Conservation (phyloP, 2,113 vertebrate genomes). For the Limnothrissa miodon region DNA sequence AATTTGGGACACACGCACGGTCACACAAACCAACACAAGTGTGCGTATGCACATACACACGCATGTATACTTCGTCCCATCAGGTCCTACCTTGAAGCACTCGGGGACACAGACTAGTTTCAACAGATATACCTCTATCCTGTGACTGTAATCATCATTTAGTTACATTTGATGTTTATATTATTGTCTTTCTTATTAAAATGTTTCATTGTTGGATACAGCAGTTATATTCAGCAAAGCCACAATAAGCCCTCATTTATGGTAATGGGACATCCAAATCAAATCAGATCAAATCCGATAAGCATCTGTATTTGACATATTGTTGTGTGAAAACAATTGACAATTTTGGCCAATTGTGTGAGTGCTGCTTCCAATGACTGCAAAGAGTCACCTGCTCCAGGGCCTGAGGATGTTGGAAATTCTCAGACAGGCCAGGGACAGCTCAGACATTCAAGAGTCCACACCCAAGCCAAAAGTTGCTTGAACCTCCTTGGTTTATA, state of each 20-base stretch:
- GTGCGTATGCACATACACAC: neutral
- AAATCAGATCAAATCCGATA: neutral
- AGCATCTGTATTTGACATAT: neutral
- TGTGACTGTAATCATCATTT: neutral
- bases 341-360: neutral
- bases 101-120: neutral
- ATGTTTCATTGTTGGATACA: too few species aligned
- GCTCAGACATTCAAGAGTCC: neutral
- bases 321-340: conserved; percentile 10
- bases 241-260: neutral
- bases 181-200: too few species aligned
- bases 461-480: neutral
- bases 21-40: neutral
- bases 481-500: too few species aligned
- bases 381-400: neutral
- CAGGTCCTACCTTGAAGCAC: neutral
- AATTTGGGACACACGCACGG: conserved; percentile 7
- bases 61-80: neutral
- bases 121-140: neutral
- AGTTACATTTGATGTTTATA: neutral
- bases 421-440: neutral
- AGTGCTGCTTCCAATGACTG: neutral
- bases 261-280: neutral
- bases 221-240: neutral
- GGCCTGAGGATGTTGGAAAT: neutral